phyloP scores from a whole-genome alignment of 1,140 invertebrate genomes.

The Drosophila watanabei region DNA sequence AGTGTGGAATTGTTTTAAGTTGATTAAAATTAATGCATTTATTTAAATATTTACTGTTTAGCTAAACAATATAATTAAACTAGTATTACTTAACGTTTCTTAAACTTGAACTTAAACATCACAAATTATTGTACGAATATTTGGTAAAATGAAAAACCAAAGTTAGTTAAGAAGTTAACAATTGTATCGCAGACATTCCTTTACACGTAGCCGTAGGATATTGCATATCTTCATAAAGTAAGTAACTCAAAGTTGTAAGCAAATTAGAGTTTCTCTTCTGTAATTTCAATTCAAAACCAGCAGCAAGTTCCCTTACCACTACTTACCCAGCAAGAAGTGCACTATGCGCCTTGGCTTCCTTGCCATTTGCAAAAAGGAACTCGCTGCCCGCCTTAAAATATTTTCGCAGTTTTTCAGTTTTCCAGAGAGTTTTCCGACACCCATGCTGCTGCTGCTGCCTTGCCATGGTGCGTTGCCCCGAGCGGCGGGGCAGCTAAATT shows the following conservation, averaged over 20 bases:
- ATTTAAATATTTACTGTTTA: no score
- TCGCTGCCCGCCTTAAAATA: background rate
- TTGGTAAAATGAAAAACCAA: background rate
- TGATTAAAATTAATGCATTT: no score
- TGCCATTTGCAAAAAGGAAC: background rate
- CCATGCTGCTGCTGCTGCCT: no score
- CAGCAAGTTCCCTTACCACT: background rate
- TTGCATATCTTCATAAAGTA: background rate
- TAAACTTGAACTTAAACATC: no score
- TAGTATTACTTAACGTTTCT: background rate
- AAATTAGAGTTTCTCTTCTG: background rate
- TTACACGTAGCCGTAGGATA: background rate
- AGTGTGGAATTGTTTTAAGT: no score
- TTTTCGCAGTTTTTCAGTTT: constrained; percentile 8
- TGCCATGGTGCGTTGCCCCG: constrained; percentile 6
- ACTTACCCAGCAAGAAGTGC: background rate
- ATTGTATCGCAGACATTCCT: background rate
- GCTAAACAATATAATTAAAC: background rate
- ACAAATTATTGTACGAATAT: background rate
- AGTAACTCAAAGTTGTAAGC: background rate
- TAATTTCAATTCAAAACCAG: constrained; percentile 9
- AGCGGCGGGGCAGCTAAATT: constrained; percentile 18
- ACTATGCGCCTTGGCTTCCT: background rate
- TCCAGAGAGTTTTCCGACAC: constrained; percentile 1
- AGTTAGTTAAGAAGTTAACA: background rate